Evolutionary conservation across 2,113 vertebrate species (phyloP).

Genomic region (Illadopsis cleaveri): DNA sequence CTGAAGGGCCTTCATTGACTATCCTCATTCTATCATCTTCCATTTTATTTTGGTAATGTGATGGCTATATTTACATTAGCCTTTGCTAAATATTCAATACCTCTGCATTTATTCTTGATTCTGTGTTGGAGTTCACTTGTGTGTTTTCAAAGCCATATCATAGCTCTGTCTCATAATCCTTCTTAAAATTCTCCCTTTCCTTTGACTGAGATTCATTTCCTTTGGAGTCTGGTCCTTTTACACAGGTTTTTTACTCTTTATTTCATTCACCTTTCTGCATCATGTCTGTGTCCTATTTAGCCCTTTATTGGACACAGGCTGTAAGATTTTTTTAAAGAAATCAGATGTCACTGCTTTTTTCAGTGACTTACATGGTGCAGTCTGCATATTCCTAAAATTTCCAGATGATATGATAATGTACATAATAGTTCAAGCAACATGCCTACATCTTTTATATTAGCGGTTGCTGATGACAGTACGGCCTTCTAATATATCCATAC

Average conservation of each 20-base stretch:
- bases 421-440: neutral
- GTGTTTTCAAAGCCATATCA: neutral
- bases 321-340: neutral
- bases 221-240: neutral
- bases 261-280: neutral
- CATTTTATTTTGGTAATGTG: constrained; percentile 14
- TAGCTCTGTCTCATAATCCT: neutral
- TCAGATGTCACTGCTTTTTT: neutral
- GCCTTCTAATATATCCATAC: neutral
- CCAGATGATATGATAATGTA: neutral
- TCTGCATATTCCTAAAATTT: neutral
- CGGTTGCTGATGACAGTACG: neutral
- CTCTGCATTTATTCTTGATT: neutral
- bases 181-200: neutral
- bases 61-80: neutral
- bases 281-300: neutral
- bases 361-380: neutral
- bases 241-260: neutral
- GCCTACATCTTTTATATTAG: neutral
- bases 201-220: neutral
- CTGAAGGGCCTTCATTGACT: neutral
- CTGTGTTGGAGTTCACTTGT: neutral
- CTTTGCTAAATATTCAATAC: neutral
- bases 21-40: constrained; percentile 12
- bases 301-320: neutral